Conservation (phyloP, 2,797 vertebrate species). For the Pristis pectinata region DNA sequence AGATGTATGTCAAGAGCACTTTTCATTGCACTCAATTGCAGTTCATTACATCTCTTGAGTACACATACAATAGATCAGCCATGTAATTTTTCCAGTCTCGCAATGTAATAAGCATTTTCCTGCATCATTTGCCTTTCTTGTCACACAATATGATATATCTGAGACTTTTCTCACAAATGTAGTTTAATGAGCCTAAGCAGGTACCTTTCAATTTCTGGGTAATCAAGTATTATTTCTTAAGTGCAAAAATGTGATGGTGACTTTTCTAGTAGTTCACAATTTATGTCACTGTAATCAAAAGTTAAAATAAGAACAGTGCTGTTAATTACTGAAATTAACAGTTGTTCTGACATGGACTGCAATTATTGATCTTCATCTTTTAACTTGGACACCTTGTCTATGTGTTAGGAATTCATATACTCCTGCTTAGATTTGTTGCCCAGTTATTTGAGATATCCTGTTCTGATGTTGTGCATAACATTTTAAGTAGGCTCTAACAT, state of each 20-base stretch:
- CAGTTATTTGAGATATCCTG: neutral
- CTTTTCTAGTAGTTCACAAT: neutral
- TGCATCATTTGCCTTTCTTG: conserved; percentile 5
- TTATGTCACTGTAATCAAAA: neutral
- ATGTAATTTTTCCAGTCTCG: neutral
- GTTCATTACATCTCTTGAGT: neutral
- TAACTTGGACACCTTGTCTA: neutral
- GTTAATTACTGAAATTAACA: conserved; percentile 18
- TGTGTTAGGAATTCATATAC: neutral
- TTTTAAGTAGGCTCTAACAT: neutral
- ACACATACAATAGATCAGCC: neutral
- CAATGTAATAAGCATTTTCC: neutral
- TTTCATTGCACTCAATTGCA: neutral
- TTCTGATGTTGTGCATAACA: neutral
- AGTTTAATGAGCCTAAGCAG: too few relatives aligned
- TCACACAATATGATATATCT: neutral
- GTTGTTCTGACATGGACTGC: neutral
- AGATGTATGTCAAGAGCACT: conserved; percentile 1
- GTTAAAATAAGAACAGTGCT: neutral
- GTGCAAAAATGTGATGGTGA: neutral
- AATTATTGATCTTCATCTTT: neutral
- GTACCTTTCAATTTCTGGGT: too few relatives aligned
- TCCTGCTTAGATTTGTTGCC: neutral
- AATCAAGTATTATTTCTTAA: neutral
- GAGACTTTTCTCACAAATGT: neutral